These are phyloP conservation scores for Actinernus sp. DNA, from an alignment of 92 coral and sea anemone genomes.

Conservation along the genomic window DNA sequence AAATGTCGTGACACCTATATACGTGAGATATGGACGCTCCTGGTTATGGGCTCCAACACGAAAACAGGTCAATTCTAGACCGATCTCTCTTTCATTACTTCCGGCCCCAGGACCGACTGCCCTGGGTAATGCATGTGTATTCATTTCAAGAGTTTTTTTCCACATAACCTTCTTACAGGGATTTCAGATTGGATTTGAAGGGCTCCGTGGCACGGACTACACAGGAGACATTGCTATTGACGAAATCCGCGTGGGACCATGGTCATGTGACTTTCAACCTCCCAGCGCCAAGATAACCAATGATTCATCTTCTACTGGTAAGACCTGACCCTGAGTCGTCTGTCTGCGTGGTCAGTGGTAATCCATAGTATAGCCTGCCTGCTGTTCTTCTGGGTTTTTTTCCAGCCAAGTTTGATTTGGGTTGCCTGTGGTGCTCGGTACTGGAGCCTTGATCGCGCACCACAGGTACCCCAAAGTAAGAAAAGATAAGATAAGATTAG, in stretches of 20 bases:
- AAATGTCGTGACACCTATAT: too few relatives aligned
- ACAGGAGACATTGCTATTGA: constrained; percentile 6
- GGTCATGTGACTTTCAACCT: neutral
- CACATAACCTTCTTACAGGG: too few relatives aligned
- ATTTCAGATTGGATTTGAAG: too few relatives aligned
- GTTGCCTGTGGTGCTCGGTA: too few relatives aligned
- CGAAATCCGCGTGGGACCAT: neutral
- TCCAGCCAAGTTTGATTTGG: too few relatives aligned
- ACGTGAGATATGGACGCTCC: too few relatives aligned
- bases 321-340: neutral
- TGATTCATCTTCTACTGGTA: neutral
- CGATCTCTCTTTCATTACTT: neutral
- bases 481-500: too few relatives aligned
- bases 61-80: too few relatives aligned
- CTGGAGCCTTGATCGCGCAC: too few relatives aligned
- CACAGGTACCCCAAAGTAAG: too few relatives aligned
- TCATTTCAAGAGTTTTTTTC: neutral
- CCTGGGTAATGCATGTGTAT: neutral
- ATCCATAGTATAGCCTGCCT: neutral
- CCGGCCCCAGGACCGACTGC: neutral
- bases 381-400: too few relatives aligned
- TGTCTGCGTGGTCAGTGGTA: neutral
- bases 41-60: too few relatives aligned
- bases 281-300: neutral
- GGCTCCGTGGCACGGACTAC: constrained; percentile 1